Conservation (phyloP, 2,888 invertebrate genomes). For the Trypoxylon attenuatum region DNA sequence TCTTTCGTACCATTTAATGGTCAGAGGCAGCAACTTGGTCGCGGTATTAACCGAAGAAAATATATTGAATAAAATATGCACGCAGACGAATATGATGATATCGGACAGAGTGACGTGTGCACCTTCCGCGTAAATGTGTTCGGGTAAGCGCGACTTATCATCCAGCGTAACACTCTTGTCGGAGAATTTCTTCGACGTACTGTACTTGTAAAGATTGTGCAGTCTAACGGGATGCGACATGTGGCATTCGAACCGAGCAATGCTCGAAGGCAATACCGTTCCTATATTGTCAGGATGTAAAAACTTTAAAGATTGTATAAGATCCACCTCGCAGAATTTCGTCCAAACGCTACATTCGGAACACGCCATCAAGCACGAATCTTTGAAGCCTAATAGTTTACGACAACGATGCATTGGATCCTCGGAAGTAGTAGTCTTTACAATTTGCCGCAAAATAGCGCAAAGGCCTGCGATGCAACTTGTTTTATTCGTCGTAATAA, state of each 20-base stretch:
- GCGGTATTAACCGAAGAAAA: slow-evolving; percentile 62
- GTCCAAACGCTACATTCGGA: slow-evolving; percentile 93
- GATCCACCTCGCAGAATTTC: slow-evolving; percentile 91
- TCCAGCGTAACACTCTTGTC: slow-evolving; percentile 73
- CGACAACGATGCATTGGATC: slow-evolving; percentile 71
- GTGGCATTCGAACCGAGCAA: slow-evolving; percentile 89
- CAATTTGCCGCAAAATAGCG: slow-evolving; percentile 81
- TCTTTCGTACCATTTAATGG: slow-evolving; percentile 79
- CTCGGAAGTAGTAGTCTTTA: slow-evolving; percentile 71
- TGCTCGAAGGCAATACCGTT: slow-evolving; percentile 79
- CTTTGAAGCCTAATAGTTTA: slow-evolving; percentile 85
- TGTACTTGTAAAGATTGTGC: slow-evolving; percentile 84
- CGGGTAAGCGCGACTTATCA: slow-evolving; percentile 66
- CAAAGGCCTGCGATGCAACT: slow-evolving; percentile 86
- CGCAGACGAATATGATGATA: slow-evolving; percentile 84
- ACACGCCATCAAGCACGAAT: slow-evolving; percentile 86
- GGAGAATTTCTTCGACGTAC: slow-evolving; percentile 74
- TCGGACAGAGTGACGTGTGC: slow-evolving; percentile 89
- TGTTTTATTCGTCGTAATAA: slow-evolving; percentile 77
- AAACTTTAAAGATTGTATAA: slow-evolving; percentile 80
- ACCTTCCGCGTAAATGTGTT: slow-evolving; percentile 89
- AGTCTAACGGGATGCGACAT: slow-evolving; percentile 88
- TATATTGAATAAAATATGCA: slow-evolving; percentile 78
- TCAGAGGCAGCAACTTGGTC: slow-evolving; percentile 77
- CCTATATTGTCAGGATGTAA: slow-evolving; percentile 56